phyloP scores from a whole-genome alignment of 2,888 invertebrate species.

The Megaustenia siamemsis region DNA sequence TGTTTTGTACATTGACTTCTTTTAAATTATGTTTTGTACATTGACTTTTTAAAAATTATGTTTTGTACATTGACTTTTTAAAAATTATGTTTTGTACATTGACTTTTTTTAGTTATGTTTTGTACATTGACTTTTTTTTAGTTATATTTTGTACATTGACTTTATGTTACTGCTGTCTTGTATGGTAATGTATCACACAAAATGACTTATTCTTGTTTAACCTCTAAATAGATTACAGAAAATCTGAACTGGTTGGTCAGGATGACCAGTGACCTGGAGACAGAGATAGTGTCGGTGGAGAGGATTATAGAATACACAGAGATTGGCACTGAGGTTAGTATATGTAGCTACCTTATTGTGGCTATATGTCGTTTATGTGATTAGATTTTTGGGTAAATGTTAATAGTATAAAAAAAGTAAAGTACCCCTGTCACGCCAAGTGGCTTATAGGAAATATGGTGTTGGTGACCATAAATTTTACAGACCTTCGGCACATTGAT shows the following conservation, averaged over 20 bases:
- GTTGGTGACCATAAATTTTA: too few relatives aligned
- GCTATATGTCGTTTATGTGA: not conserved
- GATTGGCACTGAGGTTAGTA: constrained; percentile 79
- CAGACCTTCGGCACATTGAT: too few relatives aligned
- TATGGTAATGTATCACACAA: too few relatives aligned
- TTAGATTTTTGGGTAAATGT: not conserved
- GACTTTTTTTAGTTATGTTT: not conserved
- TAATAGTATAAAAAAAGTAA: too few relatives aligned
- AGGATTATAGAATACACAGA: constrained; percentile 95
- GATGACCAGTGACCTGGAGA: constrained; percentile 97
- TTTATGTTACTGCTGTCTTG: not conserved
- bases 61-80: not conserved
- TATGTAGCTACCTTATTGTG: not conserved
- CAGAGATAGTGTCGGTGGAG: constrained; percentile 97
- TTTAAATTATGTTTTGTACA: not conserved
- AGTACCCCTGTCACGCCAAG: too few relatives aligned
- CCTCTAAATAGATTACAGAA: constrained; percentile 90
- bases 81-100: not conserved
- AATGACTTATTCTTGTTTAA: too few relatives aligned
- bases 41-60: not conserved
- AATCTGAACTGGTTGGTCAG: constrained; percentile 97
- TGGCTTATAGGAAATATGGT: too few relatives aligned
- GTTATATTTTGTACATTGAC: not conserved
- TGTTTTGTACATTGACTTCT: not conserved
- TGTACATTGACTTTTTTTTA: not conserved